These are phyloP conservation scores for Nyctibius grandis DNA, from an alignment of 2,797 vertebrate species.

Conservation along the genomic window DNA sequence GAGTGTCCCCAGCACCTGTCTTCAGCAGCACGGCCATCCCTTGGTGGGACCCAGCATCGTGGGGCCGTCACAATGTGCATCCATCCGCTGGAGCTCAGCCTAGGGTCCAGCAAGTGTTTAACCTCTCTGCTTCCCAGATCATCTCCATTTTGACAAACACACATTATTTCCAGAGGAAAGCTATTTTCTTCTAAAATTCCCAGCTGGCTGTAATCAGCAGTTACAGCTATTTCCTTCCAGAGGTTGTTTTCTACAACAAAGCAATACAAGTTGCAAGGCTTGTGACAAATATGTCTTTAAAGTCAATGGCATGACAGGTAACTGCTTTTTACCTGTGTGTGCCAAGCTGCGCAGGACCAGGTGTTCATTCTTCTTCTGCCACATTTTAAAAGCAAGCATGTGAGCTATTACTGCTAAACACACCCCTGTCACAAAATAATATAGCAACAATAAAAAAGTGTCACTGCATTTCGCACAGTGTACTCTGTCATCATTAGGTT, in stretches of 20 bases:
- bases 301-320: not conserved
- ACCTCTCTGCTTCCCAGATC: not conserved
- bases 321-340: accelerated
- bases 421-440: not conserved
- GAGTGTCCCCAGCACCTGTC: not conserved
- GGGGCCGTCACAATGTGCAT: accelerated
- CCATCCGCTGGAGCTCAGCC: not conserved
- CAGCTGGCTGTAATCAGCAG: not conserved
- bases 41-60: accelerated
- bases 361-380: not conserved
- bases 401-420: not conserved
- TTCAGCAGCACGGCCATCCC: not conserved
- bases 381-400: not conserved
- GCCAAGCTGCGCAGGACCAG: not conserved
- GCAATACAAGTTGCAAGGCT: not conserved
- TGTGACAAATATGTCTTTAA: not conserved
- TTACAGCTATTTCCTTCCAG: not conserved
- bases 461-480: not conserved
- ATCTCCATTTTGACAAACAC: not conserved
- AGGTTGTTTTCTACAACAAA: not conserved
- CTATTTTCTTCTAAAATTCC: not conserved
- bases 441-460: not conserved
- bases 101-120: not conserved
- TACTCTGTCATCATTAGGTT: not conserved
- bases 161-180: not conserved